Percentiles rank a stretch among this genome's conserved stretches.
These are phyloP conservation scores for Apantesis nais DNA, from an alignment of 2,888 invertebrate species.

Conservation along the genomic window DNA sequence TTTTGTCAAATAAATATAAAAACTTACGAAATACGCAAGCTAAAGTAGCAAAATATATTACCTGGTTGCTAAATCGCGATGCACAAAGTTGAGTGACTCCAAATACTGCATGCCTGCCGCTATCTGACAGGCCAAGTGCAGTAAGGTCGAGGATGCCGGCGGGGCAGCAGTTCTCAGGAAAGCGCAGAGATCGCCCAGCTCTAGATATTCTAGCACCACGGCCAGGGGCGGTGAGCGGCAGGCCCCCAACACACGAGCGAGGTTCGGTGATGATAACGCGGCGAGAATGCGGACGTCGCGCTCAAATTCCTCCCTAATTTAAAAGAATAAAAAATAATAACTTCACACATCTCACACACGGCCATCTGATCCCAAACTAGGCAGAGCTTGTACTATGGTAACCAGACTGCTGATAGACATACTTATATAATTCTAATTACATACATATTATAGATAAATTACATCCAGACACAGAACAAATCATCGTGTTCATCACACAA, in stretches of 20 bases:
- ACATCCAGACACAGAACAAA: too few relatives aligned
- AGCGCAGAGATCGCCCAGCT: conserved; percentile 93
- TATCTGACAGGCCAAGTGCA: conserved; percentile 94
- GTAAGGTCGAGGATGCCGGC: conserved; percentile 88
- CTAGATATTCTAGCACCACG: conserved; percentile 93
- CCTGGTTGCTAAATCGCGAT: conserved; percentile 94
- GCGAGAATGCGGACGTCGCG: conserved; percentile 94
- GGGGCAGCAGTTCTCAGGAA: conserved; percentile 90
- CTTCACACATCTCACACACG: too few relatives aligned
- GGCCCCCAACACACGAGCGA: conserved; percentile 91
- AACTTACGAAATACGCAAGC: neutral
- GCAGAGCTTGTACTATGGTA: too few relatives aligned
- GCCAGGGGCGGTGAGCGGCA: conserved; percentile 91
- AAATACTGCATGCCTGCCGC: conserved; percentile 96
- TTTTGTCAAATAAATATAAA: neutral
- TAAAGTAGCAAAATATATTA: conserved; percentile 51
- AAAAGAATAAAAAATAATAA: neutral
- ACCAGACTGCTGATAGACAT: too few relatives aligned
- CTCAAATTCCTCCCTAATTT: conserved; percentile 92
- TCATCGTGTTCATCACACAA: too few relatives aligned
- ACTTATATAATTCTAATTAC: too few relatives aligned
- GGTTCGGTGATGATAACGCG: conserved; percentile 91
- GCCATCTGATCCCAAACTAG: too few relatives aligned
- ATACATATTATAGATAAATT: too few relatives aligned
- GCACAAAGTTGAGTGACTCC: conserved; percentile 95